Conservation (phyloP, 2,797 vertebrate species). For the Orientallactaga sibirica region DNA sequence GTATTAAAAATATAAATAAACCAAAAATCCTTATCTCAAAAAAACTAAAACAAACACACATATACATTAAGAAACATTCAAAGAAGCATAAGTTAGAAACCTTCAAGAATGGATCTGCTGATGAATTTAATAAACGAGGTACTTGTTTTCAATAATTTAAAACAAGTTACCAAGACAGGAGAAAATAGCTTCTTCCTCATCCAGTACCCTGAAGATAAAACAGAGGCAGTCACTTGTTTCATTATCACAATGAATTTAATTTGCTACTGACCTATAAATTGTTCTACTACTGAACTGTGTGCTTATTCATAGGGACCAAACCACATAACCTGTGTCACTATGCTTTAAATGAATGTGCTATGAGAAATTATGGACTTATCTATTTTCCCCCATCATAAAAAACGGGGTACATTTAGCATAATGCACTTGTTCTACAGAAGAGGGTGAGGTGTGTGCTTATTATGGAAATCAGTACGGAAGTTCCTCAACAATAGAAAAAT, state of each 20-base stretch:
- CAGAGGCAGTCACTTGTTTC: background rate
- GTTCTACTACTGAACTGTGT: background rate
- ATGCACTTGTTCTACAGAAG: background rate
- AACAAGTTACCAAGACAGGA: constrained; percentile 32
- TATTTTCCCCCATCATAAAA: background rate
- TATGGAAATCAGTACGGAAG: background rate
- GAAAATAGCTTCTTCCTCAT: background rate
- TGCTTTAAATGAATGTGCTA: background rate
- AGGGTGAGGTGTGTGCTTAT: background rate
- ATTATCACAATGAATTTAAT: background rate
- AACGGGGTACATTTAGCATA: background rate
- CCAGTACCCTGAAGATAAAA: background rate
- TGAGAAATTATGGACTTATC: background rate
- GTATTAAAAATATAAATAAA: no score
- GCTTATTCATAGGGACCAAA: background rate
- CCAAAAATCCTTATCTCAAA: no score
- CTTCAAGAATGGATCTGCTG: background rate
- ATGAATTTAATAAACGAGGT: background rate
- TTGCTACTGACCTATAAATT: background rate
- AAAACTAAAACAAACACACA: no score
- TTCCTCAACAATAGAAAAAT: no score
- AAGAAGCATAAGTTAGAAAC: background rate
- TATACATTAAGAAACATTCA: background rate
- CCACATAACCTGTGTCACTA: background rate
- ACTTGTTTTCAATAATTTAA: constrained; percentile 32